Evolutionary conservation across 2,888 invertebrate genomes (phyloP), one percentile per base, ranked within the genome.

Genomic region (Leucophora obtusa): DNA sequence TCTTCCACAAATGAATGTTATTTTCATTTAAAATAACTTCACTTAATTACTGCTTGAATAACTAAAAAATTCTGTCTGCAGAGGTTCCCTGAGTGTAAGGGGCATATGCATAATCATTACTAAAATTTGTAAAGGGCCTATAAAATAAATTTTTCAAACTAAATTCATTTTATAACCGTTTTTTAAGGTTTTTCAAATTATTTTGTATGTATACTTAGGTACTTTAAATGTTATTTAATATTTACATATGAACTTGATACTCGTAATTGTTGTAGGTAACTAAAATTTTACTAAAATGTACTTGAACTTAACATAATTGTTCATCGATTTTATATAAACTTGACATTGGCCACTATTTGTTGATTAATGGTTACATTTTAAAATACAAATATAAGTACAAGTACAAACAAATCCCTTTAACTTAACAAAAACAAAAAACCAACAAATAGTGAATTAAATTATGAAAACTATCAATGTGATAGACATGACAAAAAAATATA

Each of bases 181-280:
- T n/a, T n/a, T n/a, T n/a, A n/a, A n/a, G n/a, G n/a, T n/a, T n/a
- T n/a, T n/a, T n/a, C n/a, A n/a, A n/a, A n/a, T n/a, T n/a, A n/a
- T n/a, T n/a, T n/a, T n/a, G n/a, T n/a, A n/a, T n/a, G n/a, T n/a
- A n/a, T n/a, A n/a, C n/a, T n/a, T n/a, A n/a, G n/a, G n/a, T n/a
- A n/a, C n/a, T 47, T 2, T n/a, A n/a, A 14, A 47, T 47, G 38
- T 65, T n/a, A 24, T 21, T 47, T 10, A 51, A 33, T 73, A 65
- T 73, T 73, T 73, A 38, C 58, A 65, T 73, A 65, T 35, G 51
- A 65, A 73, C 73, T 73, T 73, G 58, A 51, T 58, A n/a, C n/a
- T n/a, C n/a, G n/a, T n/a, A 38, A 24, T 51, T 73, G 24, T 59
- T 73, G 21, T 58, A n/a, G n/a, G n/a, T n/a, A 47, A 56, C 28